phyloP scores from a whole-genome alignment of 2,113 vertebrate genomes.

The Rhabdornis inornatus region DNA sequence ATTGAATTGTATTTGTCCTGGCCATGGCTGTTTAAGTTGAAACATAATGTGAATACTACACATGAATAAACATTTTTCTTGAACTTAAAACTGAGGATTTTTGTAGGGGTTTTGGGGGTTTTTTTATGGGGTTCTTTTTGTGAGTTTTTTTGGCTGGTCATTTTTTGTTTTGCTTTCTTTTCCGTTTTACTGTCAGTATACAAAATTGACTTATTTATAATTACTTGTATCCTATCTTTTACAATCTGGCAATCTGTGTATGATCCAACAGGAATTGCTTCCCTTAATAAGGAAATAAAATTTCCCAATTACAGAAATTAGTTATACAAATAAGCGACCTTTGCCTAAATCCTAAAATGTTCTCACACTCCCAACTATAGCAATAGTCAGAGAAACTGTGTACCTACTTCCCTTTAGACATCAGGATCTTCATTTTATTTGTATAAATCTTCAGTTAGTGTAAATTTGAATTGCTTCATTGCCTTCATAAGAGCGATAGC shows the following conservation, averaged over 20 bases:
- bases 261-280: not conserved
- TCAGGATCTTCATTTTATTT: not conserved
- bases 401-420: not conserved
- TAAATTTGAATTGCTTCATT: not conserved
- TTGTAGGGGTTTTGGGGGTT: accelerated
- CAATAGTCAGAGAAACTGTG: not conserved
- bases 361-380: not conserved
- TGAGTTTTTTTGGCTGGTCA: not conserved
- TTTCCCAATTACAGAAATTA: not conserved
- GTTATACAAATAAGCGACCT: not conserved
- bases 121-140: not conserved
- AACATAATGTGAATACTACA: not conserved
- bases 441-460: not conserved
- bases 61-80: not conserved
- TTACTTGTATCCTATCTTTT: not conserved
- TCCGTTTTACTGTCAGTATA: not conserved
- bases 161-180: not conserved
- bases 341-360: not conserved
- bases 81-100: not conserved
- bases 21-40: not conserved
- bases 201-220: not conserved
- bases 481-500: not conserved
- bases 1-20: not conserved
- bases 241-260: not conserved
- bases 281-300: not conserved